These are phyloP conservation scores for Chionoecetes opilio DNA, from an alignment of 1,140 invertebrate genomes.

Conservation along the genomic window DNA sequence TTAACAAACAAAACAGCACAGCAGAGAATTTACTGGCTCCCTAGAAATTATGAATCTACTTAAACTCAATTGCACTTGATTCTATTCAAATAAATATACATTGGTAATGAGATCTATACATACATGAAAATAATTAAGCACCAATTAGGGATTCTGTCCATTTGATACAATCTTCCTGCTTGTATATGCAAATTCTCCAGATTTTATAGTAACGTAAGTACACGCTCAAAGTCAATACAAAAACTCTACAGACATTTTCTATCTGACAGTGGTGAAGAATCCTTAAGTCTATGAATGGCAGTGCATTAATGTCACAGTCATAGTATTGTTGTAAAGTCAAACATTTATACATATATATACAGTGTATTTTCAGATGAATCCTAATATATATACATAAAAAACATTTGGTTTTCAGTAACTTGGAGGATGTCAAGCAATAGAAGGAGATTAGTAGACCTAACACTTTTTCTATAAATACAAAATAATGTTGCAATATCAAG, in stretches of 20 bases:
- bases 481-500: neutral
- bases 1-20: constrained; percentile 1
- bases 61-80: constrained; percentile 68
- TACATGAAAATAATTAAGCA: constrained; percentile 59
- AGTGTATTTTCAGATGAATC: constrained; percentile 24
- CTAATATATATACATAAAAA: constrained; percentile 47
- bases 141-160: constrained; percentile 52
- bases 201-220: neutral
- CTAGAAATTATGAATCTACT: constrained; percentile 32
- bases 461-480: constrained; percentile 31
- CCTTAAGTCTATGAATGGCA: constrained; percentile 73
- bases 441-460: neutral
- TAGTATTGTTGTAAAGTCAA: constrained; percentile 51
- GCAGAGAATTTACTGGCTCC: neutral
- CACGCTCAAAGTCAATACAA: constrained; percentile 51
- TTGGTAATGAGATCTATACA: constrained; percentile 69
- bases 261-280: constrained; percentile 60
- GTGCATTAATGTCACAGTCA: constrained; percentile 75
- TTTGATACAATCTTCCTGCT: neutral
- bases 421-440: constrained; percentile 34
- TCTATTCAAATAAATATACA: constrained; percentile 53
- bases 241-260: constrained; percentile 55
- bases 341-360: neutral
- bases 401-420: constrained; percentile 3
- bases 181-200: neutral